These are phyloP conservation scores for Cenopis cana DNA, from an alignment of 2,888 invertebrate species.

Conservation along the genomic window DNA sequence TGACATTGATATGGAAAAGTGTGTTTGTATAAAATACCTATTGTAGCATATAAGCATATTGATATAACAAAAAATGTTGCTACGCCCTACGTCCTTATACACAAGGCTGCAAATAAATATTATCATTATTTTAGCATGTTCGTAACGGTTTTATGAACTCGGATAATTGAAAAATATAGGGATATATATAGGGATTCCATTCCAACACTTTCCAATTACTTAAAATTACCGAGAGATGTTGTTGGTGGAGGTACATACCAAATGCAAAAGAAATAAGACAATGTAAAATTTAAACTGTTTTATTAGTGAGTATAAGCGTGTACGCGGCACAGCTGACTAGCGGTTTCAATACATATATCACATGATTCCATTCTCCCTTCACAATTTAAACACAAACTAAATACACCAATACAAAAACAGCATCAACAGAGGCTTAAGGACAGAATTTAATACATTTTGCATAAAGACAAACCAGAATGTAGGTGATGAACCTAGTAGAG, in stretches of 20 bases:
- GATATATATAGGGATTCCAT: too few relatives aligned
- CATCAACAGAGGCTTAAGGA: constrained; percentile 21
- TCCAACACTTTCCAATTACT: not conserved
- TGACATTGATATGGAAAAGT: too few relatives aligned
- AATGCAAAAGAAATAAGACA: constrained; percentile 51
- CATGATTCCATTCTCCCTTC: constrained; percentile 67
- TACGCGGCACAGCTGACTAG: constrained; percentile 83
- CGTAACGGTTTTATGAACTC: not conserved
- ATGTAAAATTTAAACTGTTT: constrained; percentile 69
- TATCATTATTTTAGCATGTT: not conserved
- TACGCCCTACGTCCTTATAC: too few relatives aligned
- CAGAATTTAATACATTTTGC: constrained; percentile 28
- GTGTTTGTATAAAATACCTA: too few relatives aligned
- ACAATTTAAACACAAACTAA: constrained; percentile 53
- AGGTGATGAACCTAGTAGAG: not conserved
- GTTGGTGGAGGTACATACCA: not conserved
- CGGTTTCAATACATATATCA: constrained; percentile 79
- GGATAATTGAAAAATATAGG: not conserved
- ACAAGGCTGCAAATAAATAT: too few relatives aligned
- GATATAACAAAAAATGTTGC: too few relatives aligned
- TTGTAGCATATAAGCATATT: too few relatives aligned
- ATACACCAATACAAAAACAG: constrained; percentile 35
- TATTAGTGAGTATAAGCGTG: constrained; percentile 84
- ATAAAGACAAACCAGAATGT: constrained; percentile 8
- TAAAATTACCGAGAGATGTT: too few relatives aligned